Base-by-base conservation (phyloP, 2,113 vertebrate genomes). In the Seriola aureovittata region DNA sequence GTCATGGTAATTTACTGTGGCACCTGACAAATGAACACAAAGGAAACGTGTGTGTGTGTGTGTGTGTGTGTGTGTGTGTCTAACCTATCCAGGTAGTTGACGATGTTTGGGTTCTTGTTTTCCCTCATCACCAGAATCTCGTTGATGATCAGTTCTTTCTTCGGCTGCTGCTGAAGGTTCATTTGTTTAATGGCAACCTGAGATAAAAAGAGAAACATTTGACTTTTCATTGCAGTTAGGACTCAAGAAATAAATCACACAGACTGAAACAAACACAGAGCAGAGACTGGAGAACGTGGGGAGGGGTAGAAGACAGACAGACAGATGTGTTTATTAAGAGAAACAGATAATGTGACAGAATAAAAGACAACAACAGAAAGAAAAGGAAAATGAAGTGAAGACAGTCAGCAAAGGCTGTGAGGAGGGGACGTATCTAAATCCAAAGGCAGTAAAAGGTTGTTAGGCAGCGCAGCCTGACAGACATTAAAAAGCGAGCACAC, bases 101-200 rank as follows among this genome's bases (percentile, higher is more conserved):
- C 98, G 1, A 99, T 99, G 85, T 99, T 99, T 23, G 97, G 97
- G 91, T 99, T 98, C 89, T 99, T 99, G 95, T 99, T 99, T 99
- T 99, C 98, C 98, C 98, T 97, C 98, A 99, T 99, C 74, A 99
- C 98, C 64, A 99, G 95, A 80, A 99, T 99, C 95, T 99, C 98
- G 46, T 99, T 99, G 89, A 99, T 98, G 91, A 99, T 99, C 90
- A 99, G 93, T 59, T 99, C 98, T 77, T 99, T 99, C 91, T 99
- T 99, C 1, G 98, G 98, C 93, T 99, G 98, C 93, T 99, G 97
- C 93, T 99, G 97, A 82, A 99, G 93, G 87, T 99, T 99, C 98
- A 99, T 99, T 95, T 99, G 98, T 89, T 99, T 99, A 19, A 99
- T 99, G 75, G 98, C 98, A 52, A 99, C 98, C 98, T 99, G 87